phyloP scores from a whole-genome alignment of 2,113 vertebrate genomes.

The Nesospiza acunhae region DNA sequence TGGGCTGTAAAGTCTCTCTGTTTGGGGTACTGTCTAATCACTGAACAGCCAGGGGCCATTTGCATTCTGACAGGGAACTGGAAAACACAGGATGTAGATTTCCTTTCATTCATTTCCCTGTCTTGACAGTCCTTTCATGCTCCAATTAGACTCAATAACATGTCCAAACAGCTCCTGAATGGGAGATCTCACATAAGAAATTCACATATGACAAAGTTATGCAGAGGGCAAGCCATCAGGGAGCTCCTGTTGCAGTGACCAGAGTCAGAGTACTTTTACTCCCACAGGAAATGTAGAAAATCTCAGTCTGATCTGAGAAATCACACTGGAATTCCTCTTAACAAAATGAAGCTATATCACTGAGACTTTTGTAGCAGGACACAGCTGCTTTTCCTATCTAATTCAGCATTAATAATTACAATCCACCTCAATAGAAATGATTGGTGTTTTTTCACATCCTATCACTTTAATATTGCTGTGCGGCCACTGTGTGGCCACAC shows the following conservation, averaged over 20 bases:
- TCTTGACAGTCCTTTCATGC: not conserved
- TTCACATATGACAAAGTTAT: not conserved
- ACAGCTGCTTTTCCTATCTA: not conserved
- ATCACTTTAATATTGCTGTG: not conserved
- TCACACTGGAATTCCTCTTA: not conserved
- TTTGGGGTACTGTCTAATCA: not conserved
- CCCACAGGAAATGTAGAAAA: not conserved
- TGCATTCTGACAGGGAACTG: not conserved
- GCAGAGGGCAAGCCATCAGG: not conserved
- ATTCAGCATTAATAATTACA: not conserved
- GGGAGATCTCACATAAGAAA: not conserved
- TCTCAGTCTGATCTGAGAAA: not conserved
- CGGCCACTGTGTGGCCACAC: not conserved
- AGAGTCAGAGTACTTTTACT: not conserved
- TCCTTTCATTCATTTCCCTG: not conserved
- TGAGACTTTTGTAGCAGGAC: not conserved
- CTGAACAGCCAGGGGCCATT: not conserved
- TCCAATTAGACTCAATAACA: not conserved
- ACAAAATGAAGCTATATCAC: not conserved
- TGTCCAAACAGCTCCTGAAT: not conserved
- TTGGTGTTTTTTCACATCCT: not conserved
- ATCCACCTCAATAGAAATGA: not conserved
- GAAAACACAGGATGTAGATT: not conserved
- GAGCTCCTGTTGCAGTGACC: accelerated
- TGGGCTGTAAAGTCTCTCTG: not conserved